Evolutionary conservation across 2,888 invertebrate genomes (phyloP).

Genomic region (Drosophila rellima): DNA sequence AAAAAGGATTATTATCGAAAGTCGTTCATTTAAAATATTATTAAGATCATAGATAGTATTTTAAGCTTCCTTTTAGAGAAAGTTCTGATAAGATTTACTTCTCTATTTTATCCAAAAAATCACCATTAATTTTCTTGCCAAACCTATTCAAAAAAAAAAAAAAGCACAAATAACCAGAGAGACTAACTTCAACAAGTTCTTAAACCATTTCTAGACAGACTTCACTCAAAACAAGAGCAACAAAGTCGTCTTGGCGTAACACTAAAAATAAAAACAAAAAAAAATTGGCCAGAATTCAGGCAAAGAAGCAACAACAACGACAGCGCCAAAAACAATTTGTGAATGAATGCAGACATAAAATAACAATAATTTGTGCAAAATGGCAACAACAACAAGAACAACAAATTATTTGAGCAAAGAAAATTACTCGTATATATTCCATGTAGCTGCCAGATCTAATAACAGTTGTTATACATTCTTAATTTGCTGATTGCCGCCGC

Average conservation of each 20-base stretch:
- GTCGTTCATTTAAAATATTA: not conserved
- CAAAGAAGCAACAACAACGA: slow-evolving; percentile 26
- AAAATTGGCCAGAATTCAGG: slow-evolving; percentile 9
- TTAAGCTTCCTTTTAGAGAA: not conserved
- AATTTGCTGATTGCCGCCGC: slow-evolving; percentile 59
- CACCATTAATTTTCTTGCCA: not conserved
- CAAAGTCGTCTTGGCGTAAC: slow-evolving; percentile 27
- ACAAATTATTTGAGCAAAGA: slow-evolving; percentile 62
- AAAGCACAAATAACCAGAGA: not conserved
- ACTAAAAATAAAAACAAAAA: slow-evolving; percentile 3
- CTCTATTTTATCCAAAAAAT: not conserved
- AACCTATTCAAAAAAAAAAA: not conserved
- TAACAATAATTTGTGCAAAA: slow-evolving; percentile 74
- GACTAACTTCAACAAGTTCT: slow-evolving; percentile 1
- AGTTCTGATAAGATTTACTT: not conserved
- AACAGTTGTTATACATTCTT: slow-evolving; percentile 70
- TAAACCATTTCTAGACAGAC: slow-evolving; percentile 1
- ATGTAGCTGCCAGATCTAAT: slow-evolving; percentile 67
- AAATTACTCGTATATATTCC: slow-evolving; percentile 63
- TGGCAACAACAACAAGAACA: slow-evolving; percentile 45
- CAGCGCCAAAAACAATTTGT: slow-evolving; percentile 67
- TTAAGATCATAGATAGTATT: not conserved
- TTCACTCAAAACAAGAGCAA: slow-evolving; percentile 3
- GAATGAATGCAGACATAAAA: slow-evolving; percentile 80
- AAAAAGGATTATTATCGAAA: too few relatives aligned